Evolutionary conservation across 2,113 vertebrate genomes (phyloP).

Genomic region (Gallinago undulata): DNA sequence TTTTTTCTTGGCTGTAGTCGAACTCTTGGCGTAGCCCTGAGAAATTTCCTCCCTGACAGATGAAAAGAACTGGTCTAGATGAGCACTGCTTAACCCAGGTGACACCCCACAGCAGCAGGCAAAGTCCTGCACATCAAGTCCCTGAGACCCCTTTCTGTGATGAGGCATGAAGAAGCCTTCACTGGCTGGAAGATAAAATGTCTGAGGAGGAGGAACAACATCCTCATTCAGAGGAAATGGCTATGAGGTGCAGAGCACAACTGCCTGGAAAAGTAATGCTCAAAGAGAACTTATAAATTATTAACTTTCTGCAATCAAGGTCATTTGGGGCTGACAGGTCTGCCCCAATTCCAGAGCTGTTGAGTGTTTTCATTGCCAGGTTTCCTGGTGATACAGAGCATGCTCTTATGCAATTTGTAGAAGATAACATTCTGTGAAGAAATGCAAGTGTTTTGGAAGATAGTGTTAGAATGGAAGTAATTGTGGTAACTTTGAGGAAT

Average conservation of each 20-base stretch:
- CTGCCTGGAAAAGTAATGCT: not conserved
- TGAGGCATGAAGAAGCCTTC: not conserved
- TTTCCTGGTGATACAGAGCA: not conserved
- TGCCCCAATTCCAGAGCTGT: not conserved
- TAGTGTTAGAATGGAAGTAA: not conserved
- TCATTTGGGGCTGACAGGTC: not conserved
- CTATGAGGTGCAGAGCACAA: not conserved
- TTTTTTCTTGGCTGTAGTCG: not conserved
- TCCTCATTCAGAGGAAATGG: not conserved
- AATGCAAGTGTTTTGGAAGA: not conserved
- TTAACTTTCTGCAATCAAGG: not conserved
- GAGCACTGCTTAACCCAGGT: not conserved
- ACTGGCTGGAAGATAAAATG: not conserved
- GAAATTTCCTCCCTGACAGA: not conserved
- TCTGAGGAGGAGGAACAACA: not conserved
- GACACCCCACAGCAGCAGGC: not conserved
- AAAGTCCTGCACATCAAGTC: not conserved
- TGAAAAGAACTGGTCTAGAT: not conserved
- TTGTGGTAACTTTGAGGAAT: not conserved
- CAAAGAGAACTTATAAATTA: not conserved
- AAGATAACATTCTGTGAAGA: not conserved
- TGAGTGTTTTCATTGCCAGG: not conserved
- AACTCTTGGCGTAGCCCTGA: not conserved
- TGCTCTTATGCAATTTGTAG: not conserved
- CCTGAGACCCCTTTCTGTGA: not conserved